These are phyloP conservation scores for Polyodon spathula DNA, from an alignment of 2,113 vertebrate species.

Conservation along the genomic window DNA sequence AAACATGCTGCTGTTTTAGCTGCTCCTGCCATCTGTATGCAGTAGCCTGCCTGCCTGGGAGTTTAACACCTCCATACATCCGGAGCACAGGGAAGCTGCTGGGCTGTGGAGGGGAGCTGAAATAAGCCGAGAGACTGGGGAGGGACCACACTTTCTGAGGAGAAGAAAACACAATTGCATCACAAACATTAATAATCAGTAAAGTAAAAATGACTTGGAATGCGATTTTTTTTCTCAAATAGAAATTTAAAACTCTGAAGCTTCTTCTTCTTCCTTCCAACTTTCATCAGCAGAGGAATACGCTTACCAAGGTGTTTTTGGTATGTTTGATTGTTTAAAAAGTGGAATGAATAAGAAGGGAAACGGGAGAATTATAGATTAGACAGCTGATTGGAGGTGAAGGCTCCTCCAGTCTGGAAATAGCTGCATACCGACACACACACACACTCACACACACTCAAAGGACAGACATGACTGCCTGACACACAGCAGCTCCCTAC, in stretches of 20 bases:
- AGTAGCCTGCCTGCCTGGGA: not conserved
- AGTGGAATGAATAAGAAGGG: not conserved
- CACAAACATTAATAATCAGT: no score
- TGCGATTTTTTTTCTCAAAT: not conserved
- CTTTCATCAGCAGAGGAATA: not conserved
- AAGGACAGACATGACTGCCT: not conserved
- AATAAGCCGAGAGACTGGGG: not conserved
- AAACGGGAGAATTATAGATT: not conserved
- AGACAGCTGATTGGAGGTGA: conserved; percentile 10
- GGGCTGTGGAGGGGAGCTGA: conserved; percentile 6
- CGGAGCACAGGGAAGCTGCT: not conserved
- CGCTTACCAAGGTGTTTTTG: not conserved
- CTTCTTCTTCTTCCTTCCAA: not conserved
- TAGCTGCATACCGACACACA: conserved; percentile 15
- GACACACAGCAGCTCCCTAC: conserved; percentile 6
- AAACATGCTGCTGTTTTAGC: not conserved
- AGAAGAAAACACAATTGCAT: no score
- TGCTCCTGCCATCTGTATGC: conserved; percentile 3
- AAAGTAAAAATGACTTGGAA: not conserved
- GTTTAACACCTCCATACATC: not conserved
- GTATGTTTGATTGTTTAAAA: not conserved
- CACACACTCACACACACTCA: conserved; percentile 8
- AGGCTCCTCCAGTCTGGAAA: conserved; percentile 7
- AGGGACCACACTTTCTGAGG: no score
- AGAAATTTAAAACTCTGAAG: not conserved